Percentiles rank a stretch among this genome's conserved stretches.
Evolutionary conservation across 2,113 vertebrate species (phyloP).

Genomic region (Diphyllodes magnificus): DNA sequence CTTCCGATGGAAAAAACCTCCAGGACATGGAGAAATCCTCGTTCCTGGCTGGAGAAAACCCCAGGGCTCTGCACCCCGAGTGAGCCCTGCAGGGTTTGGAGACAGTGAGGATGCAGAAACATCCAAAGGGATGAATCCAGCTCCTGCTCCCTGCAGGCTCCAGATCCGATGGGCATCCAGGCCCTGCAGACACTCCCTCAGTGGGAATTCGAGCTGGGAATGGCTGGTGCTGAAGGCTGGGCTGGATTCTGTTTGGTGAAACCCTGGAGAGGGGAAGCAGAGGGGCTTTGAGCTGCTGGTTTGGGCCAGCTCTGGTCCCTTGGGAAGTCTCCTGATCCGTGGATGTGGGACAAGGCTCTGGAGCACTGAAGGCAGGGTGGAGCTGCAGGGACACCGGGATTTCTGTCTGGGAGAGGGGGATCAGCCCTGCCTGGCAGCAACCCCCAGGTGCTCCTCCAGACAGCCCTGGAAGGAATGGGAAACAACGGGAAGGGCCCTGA

Average conservation of each 20-base stretch:
- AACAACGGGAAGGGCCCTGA: accelerated
- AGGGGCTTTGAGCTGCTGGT: neutral
- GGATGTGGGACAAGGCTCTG: accelerated
- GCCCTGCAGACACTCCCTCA: neutral
- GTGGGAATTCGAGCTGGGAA: neutral
- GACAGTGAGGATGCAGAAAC: neutral
- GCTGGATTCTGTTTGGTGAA: neutral
- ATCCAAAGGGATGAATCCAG: neutral
- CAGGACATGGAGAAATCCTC: neutral
- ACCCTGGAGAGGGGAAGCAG: neutral
- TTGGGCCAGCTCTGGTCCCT: neutral
- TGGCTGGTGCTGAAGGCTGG: neutral
- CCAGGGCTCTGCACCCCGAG: neutral
- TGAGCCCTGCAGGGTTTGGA: neutral
- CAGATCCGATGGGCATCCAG: neutral
- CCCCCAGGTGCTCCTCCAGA: neutral
- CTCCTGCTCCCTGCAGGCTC: neutral
- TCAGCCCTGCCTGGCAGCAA: neutral
- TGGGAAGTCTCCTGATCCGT: neutral
- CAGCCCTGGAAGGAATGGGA: neutral
- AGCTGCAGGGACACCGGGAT: accelerated
- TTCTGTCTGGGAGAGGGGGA: accelerated
- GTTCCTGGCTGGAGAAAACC: neutral
- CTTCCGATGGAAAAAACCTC: neutral
- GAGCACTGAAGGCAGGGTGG: accelerated